These are phyloP conservation scores for Prionace glauca DNA, from an alignment of 2,797 vertebrate species.

Conservation along the genomic window DNA sequence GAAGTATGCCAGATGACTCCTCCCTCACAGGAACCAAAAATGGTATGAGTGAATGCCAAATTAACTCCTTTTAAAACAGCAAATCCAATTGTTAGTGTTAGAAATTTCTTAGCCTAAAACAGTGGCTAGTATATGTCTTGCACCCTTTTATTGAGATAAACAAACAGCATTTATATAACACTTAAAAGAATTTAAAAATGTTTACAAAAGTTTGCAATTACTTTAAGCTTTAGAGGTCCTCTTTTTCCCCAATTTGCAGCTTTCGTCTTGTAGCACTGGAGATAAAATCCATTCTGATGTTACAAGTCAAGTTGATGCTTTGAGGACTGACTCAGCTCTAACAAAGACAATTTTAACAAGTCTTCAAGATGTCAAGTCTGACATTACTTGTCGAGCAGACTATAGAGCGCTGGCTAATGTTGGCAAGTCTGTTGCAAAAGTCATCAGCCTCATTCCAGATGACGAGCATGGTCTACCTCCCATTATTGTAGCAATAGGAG, in stretches of 20 bases:
- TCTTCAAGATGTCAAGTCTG: constrained; percentile 44
- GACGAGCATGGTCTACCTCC: constrained; percentile 74
- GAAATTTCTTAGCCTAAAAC: background rate
- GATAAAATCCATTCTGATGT: constrained; percentile 10
- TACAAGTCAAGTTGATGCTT: constrained; percentile 13
- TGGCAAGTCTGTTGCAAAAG: constrained; percentile 58
- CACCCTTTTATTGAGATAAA: background rate
- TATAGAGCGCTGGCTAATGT: constrained; percentile 68
- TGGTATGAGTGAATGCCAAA: constrained; percentile 42
- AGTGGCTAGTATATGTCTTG: background rate
- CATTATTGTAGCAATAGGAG: constrained; percentile 65
- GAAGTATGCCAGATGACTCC: constrained; percentile 56
- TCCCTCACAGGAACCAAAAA: constrained; percentile 45
- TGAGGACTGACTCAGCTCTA: background rate
- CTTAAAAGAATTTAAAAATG: background rate
- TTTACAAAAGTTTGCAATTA: background rate
- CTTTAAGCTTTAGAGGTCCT: background rate
- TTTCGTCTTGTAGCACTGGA: background rate
- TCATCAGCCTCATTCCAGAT: constrained; percentile 71
- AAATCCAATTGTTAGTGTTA: background rate
- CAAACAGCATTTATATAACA: background rate
- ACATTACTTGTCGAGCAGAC: constrained; percentile 60
- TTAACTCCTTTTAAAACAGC: background rate
- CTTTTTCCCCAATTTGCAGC: background rate
- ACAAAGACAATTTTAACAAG: constrained; percentile 40